Percentiles rank a stretch among this genome's conserved stretches.
These are phyloP conservation scores for Liolophura sinensis DNA, from an alignment of 1,140 invertebrate species.

Conservation along the genomic window DNA sequence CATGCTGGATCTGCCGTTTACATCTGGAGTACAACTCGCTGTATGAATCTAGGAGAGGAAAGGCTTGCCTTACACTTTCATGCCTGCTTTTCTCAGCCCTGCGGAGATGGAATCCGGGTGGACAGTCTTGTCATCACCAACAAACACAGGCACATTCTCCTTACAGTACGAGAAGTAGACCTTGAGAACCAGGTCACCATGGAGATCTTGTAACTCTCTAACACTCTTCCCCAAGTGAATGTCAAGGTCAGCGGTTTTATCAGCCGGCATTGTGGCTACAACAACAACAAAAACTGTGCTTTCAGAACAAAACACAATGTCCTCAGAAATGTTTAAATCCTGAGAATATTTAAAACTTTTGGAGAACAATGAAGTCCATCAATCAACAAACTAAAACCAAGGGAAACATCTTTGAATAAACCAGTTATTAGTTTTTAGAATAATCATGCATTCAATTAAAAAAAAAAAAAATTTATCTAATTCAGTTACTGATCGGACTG, in stretches of 20 bases:
- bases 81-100: conserved; percentile 33
- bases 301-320: no score
- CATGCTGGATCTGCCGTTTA: no score
- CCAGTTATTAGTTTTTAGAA: not conserved
- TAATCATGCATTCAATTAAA: not conserved
- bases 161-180: conserved; percentile 40
- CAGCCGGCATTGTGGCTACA: conserved; percentile 50
- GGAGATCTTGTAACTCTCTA: conserved; percentile 42
- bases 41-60: not conserved
- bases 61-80: conserved; percentile 38
- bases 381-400: no score
- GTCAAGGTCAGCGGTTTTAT: conserved; percentile 47
- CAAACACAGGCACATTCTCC: conserved; percentile 35
- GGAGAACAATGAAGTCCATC: not conserved
- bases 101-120: conserved; percentile 34
- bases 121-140: conserved; percentile 29
- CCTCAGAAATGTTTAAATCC: not conserved
- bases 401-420: no score
- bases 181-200: conserved; percentile 32
- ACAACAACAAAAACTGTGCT: not conserved
- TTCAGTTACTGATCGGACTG: no score
- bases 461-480: not conserved
- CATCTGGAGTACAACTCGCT: no score
- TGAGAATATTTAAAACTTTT: not conserved
- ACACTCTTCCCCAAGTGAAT: conserved; percentile 46